Base-by-base conservation (phyloP, 2,797 vertebrate genomes). In the Enteromius trimaculatus region DNA sequence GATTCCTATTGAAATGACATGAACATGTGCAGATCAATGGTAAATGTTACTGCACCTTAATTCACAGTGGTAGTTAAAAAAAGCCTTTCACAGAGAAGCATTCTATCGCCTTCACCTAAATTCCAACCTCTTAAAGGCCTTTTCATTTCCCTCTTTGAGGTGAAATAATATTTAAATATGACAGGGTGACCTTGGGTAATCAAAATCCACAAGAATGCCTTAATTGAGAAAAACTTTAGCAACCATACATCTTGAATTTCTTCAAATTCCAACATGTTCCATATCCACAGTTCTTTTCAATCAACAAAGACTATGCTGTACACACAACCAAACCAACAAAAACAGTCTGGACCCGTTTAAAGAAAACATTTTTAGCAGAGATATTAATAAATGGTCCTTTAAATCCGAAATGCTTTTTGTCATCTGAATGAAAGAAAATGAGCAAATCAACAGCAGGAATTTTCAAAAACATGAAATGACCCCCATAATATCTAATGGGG, bases 81-180 rank as follows among this genome's bases (percentile, higher is more conserved):
- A 31, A 16, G 6, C 69, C 68, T 76, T 85, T 34, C 58, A 79
- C 34, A 78, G 39, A 42, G 81, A 16, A 77, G 37, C 70, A 74
- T 72, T 85, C 39, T 64, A 79, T 77, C 76, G 21, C 78, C 85
- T 39, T 89, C 83, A 84, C 60, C 58, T 81, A 64, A 75, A 58
- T 31, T 51, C 44, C 55, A 37, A 81, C 74, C 84, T 84, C 81
- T 84, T 47, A 44, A 88, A 81, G 77, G 82, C 87, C 86, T 79
- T 88, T 83, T 88, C 26, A 89, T 87, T 90, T 90, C 88, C 87
- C 69, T 55, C 83, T 34, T 51, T 64, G 44, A 79, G 55, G 74
- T 86, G 87, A 88, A 89, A 88, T 79, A 86, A 92, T 88, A 88
- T 88, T 89, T 87, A 71, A 80, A 86, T 81, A 77, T n/a, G 80